Evolutionary conservation across 2,888 invertebrate genomes (phyloP).

Genomic region (Trisateles emortualis): DNA sequence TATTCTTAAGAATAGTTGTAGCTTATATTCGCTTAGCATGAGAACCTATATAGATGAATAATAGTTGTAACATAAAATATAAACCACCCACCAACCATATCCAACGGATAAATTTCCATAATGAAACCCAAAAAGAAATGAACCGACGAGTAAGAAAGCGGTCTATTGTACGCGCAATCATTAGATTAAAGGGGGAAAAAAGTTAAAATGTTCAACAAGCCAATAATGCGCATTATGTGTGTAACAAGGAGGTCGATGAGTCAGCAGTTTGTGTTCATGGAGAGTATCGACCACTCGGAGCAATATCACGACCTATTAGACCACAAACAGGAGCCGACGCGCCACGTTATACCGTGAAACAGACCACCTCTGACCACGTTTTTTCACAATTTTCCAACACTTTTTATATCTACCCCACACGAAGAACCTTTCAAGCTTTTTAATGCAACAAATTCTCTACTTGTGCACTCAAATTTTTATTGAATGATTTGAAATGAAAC

Average conservation of each 20-base stretch:
- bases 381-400: conserved; percentile 69
- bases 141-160: conserved; percentile 31
- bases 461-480: background rate
- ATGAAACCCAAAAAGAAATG: conserved; percentile 39
- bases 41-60: too few relatives aligned
- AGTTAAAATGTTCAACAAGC: conserved; percentile 49
- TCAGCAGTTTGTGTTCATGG: conserved; percentile 59
- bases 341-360: conserved; percentile 80
- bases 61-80: background rate
- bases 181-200: conserved; percentile 48
- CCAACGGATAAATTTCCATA: conserved; percentile 15
- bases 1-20: too few relatives aligned
- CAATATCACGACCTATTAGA: conserved; percentile 81
- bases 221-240: conserved; percentile 50
- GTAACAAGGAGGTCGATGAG: conserved; percentile 70
- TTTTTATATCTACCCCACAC: conserved; percentile 72
- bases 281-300: conserved; percentile 46
- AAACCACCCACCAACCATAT: conserved; percentile 9
- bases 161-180: conserved; percentile 45
- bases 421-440: conserved; percentile 49
- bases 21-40: too few relatives aligned
- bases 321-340: conserved; percentile 73
- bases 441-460: background rate
- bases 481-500: conserved; percentile 42
- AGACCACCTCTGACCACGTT: conserved; percentile 75